These are phyloP conservation scores for Ataeniobius toweri DNA, from an alignment of 2,797 vertebrate genomes.

Conservation along the genomic window DNA sequence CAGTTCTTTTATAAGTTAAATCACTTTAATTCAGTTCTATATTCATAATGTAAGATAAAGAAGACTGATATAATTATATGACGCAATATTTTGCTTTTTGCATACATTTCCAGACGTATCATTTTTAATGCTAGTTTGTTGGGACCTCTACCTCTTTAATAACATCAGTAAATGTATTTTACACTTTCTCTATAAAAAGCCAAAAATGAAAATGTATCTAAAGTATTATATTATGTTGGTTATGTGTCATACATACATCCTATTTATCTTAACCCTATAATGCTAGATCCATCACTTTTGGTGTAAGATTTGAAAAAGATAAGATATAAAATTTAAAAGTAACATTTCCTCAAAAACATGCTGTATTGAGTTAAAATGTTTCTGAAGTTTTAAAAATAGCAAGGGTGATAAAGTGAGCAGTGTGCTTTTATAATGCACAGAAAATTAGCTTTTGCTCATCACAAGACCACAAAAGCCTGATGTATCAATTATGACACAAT, in stretches of 20 bases:
- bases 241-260: not conserved
- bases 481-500: not conserved
- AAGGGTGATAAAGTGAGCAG: not conserved
- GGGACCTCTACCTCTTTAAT: not conserved
- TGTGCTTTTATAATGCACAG: not conserved
- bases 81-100: not conserved
- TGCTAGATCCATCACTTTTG: no score
- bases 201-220: not conserved
- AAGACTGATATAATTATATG: not conserved
- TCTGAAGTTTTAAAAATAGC: not conserved
- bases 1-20: not conserved
- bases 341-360: not conserved
- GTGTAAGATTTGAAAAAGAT: no score
- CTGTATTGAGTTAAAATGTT: not conserved
- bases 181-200: not conserved
- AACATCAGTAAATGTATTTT: not conserved
- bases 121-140: not conserved
- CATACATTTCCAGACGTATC: not conserved
- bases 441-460: not conserved
- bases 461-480: not conserved
- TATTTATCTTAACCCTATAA: not conserved
- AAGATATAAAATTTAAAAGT: not conserved
- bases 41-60: not conserved
- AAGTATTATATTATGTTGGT: not conserved
- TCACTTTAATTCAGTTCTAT: slow-evolving; percentile 27